Evolutionary conservation across 2,888 invertebrate genomes (phyloP).

Genomic region (Drosophila ezoana): DNA sequence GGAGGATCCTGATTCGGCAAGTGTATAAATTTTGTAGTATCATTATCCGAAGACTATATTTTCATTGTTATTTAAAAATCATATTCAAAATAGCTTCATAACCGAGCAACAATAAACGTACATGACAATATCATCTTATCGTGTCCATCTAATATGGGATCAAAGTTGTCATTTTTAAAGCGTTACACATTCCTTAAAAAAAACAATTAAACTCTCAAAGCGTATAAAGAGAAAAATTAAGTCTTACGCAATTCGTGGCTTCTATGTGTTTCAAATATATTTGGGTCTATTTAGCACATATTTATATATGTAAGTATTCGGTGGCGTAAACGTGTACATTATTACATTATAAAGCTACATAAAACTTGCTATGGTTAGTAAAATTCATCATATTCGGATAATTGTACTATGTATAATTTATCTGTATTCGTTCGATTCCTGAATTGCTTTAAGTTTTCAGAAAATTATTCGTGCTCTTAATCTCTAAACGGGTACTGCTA

Average conservation of each 20-base stretch:
- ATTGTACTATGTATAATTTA: constrained; percentile 13
- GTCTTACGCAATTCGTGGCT: constrained; percentile 3
- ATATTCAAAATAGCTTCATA: no score
- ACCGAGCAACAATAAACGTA: no score
- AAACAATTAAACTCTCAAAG: no score
- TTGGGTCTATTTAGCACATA: constrained; percentile 50
- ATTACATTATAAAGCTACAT: constrained; percentile 35
- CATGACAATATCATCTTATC: no score
- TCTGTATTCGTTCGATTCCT: constrained; percentile 45
- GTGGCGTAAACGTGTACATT: constrained; percentile 57
- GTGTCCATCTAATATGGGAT: no score
- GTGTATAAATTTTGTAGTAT: no score
- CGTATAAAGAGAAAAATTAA: not conserved
- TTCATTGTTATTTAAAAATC: no score
- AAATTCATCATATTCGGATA: constrained; percentile 23
- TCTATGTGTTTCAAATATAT: constrained; percentile 22
- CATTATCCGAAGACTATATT: no score
- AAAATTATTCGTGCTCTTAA: constrained; percentile 32
- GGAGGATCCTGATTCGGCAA: no score
- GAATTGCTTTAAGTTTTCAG: constrained; percentile 19
- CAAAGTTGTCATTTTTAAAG: no score
- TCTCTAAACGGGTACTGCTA: constrained; percentile 9
- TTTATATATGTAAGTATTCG: constrained; percentile 58
- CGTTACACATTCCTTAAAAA: no score
- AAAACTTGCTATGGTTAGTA: constrained; percentile 28